Conservation (phyloP, 1,140 invertebrate species). For the Physella acuta region DNA sequence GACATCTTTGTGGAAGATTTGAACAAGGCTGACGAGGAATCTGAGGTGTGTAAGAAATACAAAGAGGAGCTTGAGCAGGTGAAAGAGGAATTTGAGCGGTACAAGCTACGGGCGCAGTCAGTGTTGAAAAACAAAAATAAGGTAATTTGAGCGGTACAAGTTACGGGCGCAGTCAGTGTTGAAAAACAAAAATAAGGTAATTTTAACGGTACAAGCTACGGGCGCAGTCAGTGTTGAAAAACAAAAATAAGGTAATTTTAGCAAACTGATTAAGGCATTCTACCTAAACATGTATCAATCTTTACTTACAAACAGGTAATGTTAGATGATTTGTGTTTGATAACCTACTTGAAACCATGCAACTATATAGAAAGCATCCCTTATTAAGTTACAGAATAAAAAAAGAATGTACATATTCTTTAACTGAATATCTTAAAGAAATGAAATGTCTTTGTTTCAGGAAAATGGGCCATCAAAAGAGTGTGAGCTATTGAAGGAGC, state of each 20-base stretch:
- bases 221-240: slow-evolving; percentile 60
- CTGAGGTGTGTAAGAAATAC: slow-evolving; percentile 44
- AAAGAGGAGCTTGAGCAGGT: slow-evolving; percentile 56
- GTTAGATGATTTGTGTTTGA: too few relatives aligned
- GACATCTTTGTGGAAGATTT: slow-evolving; percentile 22
- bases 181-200: slow-evolving; percentile 57
- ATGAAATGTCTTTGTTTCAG: slow-evolving; percentile 36
- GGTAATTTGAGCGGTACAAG: slow-evolving; percentile 54
- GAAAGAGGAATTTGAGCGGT: slow-evolving; percentile 62
- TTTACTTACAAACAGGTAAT: too few relatives aligned
- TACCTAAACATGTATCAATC: too few relatives aligned
- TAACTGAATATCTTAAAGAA: too few relatives aligned
- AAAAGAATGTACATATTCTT: too few relatives aligned
- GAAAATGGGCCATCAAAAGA: slow-evolving; percentile 50
- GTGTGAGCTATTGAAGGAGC: slow-evolving; percentile 52
- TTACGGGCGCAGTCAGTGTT: slow-evolving; percentile 58
- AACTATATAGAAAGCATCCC: too few relatives aligned
- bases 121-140: slow-evolving; percentile 58
- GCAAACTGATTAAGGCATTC: too few relatives aligned
- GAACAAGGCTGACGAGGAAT: slow-evolving; percentile 32
- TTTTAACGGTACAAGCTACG: slow-evolving; percentile 55
- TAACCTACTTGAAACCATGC: too few relatives aligned
- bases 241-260: slow-evolving; percentile 48
- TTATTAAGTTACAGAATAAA: too few relatives aligned
- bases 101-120: slow-evolving; percentile 59